A percentile compares a stretch with the other conserved stretches of the same genome.
phyloP scores from a whole-genome alignment of 1,140 invertebrate genomes.

The Steinernema feltiae region DNA sequence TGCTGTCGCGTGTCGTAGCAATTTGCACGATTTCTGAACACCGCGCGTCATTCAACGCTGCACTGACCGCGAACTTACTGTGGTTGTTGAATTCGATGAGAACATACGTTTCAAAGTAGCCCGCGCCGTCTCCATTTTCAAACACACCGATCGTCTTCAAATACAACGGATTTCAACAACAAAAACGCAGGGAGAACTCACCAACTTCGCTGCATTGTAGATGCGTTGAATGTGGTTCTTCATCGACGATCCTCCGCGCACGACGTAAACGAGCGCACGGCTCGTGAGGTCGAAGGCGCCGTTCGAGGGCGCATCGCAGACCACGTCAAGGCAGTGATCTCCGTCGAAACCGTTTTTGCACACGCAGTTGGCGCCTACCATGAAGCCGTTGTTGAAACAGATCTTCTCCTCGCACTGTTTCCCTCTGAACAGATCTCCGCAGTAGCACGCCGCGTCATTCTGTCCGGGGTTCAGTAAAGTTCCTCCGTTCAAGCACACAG shows the following conservation, averaged over 20 bases:
- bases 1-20: neutral
- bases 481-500: conserved; percentile 27
- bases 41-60: neutral
- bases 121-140: too few species aligned
- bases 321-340: conserved; percentile 15
- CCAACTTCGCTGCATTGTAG: neutral
- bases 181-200: neutral
- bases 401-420: conserved; percentile 20
- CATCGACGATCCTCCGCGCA: conserved; percentile 27
- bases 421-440: conserved; percentile 27
- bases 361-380: conserved; percentile 6
- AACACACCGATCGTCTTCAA: too few species aligned
- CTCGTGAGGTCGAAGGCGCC: conserved; percentile 15
- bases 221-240: neutral
- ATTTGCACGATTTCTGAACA: conserved; percentile 13
- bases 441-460: conserved; percentile 17
- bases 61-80: neutral
- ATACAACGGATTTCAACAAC: too few species aligned
- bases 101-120: conserved; percentile 24
- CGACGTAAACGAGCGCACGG: conserved; percentile 23
- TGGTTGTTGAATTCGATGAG: conserved; percentile 27
- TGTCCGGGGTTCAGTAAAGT: conserved; percentile 10
- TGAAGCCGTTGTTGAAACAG: conserved; percentile 27
- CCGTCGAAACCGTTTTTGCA: conserved; percentile 25
- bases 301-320: conserved; percentile 15